Evolutionary conservation across 2,888 invertebrate species (phyloP).

Genomic region (Homarus gammarus): DNA sequence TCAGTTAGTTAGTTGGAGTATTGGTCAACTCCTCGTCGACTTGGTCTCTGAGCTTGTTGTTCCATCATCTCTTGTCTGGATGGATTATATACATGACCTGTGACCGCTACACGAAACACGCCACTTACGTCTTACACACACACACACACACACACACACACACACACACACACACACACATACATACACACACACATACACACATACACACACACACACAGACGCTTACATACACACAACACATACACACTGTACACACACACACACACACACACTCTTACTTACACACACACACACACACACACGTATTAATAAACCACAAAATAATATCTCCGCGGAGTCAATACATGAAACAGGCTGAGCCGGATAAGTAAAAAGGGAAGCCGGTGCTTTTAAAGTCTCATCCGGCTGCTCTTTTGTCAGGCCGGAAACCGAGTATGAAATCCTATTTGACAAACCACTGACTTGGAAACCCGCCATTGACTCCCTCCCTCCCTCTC

Average conservation of each 20-base stretch:
- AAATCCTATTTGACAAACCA: constrained; percentile 53
- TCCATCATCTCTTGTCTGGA: too few species aligned
- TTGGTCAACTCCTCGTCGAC: too few species aligned
- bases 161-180: constrained; percentile 1
- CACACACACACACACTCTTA: neutral
- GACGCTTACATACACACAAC: neutral
- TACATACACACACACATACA: too few species aligned
- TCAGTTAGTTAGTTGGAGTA: too few species aligned
- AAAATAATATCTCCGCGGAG: neutral
- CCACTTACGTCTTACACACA: neutral
- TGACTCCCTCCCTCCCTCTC: constrained; percentile 1
- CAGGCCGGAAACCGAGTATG: constrained; percentile 53
- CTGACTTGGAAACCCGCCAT: constrained; percentile 51
- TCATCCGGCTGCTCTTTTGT: constrained; percentile 47
- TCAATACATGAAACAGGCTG: neutral
- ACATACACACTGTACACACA: too few species aligned
- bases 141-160: neutral
- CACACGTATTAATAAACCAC: neutral
- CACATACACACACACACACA: neutral
- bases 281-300: neutral
- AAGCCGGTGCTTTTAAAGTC: constrained; percentile 11
- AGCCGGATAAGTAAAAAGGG: neutral
- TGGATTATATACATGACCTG: too few species aligned
- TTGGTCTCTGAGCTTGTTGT: too few species aligned
- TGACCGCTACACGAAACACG: too few species aligned